Percentiles rank a stretch among this genome's conserved stretches.
Evolutionary conservation across 2,888 invertebrate genomes (phyloP).

Genomic region (Agonopterix subpropinquella): DNA sequence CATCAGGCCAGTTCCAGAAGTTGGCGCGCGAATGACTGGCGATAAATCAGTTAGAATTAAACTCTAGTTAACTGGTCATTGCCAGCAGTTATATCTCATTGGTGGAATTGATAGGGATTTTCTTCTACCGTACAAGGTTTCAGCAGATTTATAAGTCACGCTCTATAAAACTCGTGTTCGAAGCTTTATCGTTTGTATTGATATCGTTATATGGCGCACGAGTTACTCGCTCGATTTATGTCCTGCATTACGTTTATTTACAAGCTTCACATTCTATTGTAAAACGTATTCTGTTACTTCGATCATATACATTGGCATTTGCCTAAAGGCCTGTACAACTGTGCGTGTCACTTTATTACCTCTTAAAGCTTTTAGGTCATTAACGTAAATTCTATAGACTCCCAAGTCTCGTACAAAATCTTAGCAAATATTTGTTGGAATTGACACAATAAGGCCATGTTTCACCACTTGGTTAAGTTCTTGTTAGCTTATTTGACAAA

Average conservation of each 20-base stretch:
- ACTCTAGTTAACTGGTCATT: constrained; percentile 27
- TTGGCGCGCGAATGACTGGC: constrained; percentile 22
- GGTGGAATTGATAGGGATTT: constrained; percentile 1
- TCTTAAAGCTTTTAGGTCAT: too few relatives aligned
- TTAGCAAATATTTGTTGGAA: too few relatives aligned
- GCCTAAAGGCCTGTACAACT: too few relatives aligned
- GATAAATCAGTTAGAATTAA: constrained; percentile 30
- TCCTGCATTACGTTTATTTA: background rate
- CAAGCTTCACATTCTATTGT: too few relatives aligned
- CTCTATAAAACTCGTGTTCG: constrained; percentile 42
- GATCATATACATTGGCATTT: too few relatives aligned
- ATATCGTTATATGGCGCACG: constrained; percentile 19
- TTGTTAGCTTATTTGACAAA: too few relatives aligned
- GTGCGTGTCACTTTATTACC: too few relatives aligned
- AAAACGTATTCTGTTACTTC: too few relatives aligned
- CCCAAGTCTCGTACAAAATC: too few relatives aligned
- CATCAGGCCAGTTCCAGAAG: constrained; percentile 19
- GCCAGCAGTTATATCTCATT: constrained; percentile 9
- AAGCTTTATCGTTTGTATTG: constrained; percentile 29
- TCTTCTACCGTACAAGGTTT: constrained; percentile 8
- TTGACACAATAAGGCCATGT: too few relatives aligned
- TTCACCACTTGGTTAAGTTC: too few relatives aligned
- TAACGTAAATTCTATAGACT: too few relatives aligned
- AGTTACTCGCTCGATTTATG: background rate
- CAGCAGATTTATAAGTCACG: constrained; percentile 51